A percentile compares a stretch with the other conserved stretches of the same genome.
phyloP scores from a whole-genome alignment of 1,140 invertebrate genomes.

The Calosoma granatense region DNA sequence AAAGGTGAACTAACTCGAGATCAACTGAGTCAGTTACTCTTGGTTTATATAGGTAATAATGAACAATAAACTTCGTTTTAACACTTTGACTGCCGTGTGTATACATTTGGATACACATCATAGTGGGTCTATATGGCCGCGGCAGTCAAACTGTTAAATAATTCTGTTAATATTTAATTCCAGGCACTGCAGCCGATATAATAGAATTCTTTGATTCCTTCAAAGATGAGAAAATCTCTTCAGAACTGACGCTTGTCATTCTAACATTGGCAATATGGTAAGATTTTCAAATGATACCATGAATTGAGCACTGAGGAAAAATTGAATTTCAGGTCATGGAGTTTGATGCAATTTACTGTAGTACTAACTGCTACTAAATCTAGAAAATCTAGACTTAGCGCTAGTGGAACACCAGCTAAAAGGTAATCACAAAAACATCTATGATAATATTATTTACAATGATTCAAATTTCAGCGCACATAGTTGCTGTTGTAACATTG shows the following conservation, averaged over 20 bases:
- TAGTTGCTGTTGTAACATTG: constrained; percentile 68
- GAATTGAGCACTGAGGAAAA: neutral
- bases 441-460: constrained; percentile 1
- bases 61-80: too few species aligned
- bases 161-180: constrained; percentile 15
- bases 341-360: constrained; percentile 80
- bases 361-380: constrained; percentile 81
- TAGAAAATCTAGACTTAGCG: constrained; percentile 55
- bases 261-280: constrained; percentile 70
- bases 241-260: constrained; percentile 60
- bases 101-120: too few species aligned
- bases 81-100: too few species aligned
- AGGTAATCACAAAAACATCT: constrained; percentile 25
- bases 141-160: constrained; percentile 9
- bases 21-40: constrained; percentile 80
- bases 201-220: constrained; percentile 95
- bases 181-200: constrained; percentile 82
- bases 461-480: constrained; percentile 35
- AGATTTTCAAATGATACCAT: neutral
- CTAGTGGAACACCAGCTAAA: constrained; percentile 35
- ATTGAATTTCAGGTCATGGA: constrained; percentile 53
- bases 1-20: constrained; percentile 83
- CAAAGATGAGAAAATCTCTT: constrained; percentile 70
- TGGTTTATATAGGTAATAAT: constrained; percentile 64
- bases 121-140: too few species aligned